Evolutionary conservation across 2,888 invertebrate genomes (phyloP), one percentile per base, ranked within the genome.

Genomic region (Patella depressa): DNA sequence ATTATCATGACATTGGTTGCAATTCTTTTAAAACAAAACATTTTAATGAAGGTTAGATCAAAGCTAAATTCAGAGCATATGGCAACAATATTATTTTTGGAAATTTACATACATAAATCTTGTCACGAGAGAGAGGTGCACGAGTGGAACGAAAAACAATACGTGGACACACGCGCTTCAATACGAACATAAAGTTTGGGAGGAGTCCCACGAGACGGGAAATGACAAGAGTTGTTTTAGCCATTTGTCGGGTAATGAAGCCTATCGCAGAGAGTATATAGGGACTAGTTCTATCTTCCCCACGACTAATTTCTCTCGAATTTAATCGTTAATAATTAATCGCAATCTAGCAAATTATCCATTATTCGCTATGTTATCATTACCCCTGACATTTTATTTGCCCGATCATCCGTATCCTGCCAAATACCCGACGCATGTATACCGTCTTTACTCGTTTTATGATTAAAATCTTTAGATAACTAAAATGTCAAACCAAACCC

Each of bases 291-390:
- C 72, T 77, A 73, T 73, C 73, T 73, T 75, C 75, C 70, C 73
- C 72, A 53, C 73, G 77, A 73, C 80, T 73, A 80, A 78, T 77
- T 80, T 80, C 78, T 72, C 65, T 53, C 17, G 78, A 55, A 78
- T 53, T 76, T 78, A 76, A 78, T 80, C 76, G 76, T 80, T 73
- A 80, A 80, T 80, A 80, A 80, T 80, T 80, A 80, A 80, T 80
- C 71, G 76, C 78, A 80, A 78, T 76, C 78, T 76, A 78, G 80
- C 78, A 78, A 74, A 80, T 80, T 80, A 74, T 76, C 78, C 80
- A 76, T 80, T 75, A 72, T 78, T 78, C 77, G 75, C 75, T 78
- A 80, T 80, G 80, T 75, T 73, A 72, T 65, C 76, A 24, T 78
- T 76, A 80, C 78, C 78, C 78, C 72, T 80, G 78, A 78, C 78